Base-by-base conservation (phyloP, 2,113 vertebrate genomes). In the Neolamprologus caudopunctatus region DNA sequence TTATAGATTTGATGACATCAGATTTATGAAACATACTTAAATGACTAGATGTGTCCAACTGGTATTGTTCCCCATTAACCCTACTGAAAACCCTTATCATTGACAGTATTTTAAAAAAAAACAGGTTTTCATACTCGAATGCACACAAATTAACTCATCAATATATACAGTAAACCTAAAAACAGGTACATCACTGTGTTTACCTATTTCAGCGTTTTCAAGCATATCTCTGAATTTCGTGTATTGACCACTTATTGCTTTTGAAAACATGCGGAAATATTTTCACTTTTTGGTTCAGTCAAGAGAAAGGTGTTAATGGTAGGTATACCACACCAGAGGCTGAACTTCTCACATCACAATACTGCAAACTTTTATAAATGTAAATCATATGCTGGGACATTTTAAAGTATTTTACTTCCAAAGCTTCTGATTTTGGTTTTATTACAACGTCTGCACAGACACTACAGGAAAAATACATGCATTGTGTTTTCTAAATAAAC, bases 41-140 rank as follows among this genome's bases (percentile, higher is more conserved):
- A 21, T 66, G 61, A 66, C 61, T 5, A 37, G 63, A 68, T 68
- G 0, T 71, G n/a, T 71, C 35, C 35, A 9, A 0, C 35, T 42
- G 66, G 37, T 42, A 24, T 24, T 68, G 63, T 4, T 68, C 7
- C 35, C 35, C 35, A 42, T 71, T 9, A 24, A 24, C 7, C n/a
- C 37, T 71, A 42, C 13, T 71, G n/a, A 61, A 33, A 61, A 24
- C 5, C 37, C 0, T 42, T 24, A 24, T 42, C 14, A 61, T 2
- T 61, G 57, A 10, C 0, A 0, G 26, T 61, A 31, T 31, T 61
- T 24, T 9, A 0, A 13, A 13, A 68, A 68, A 42, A 26, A 73
- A 26, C 2, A 73, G 40, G 68, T 75, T 47, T 73, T 26, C 5
- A 45, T 2, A 73, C 14, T 26, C 68, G 1, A 73, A 17, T 26